Evolutionary conservation across 2,888 invertebrate genomes (phyloP).

Genomic region (Lacanobia oleracea): DNA sequence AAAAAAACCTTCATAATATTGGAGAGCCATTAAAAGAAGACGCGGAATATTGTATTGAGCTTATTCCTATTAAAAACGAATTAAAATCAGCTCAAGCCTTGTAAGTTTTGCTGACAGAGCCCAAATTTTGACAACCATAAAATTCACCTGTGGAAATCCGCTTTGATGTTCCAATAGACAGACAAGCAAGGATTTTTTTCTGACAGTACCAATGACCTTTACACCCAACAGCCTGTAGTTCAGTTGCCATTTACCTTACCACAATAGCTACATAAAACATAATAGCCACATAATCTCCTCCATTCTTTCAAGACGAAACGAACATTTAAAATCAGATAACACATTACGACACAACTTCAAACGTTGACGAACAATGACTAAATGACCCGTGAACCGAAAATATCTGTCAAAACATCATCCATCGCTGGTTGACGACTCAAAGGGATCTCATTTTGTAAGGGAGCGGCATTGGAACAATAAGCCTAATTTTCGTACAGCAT

Average conservation of each 20-base stretch:
- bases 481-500: constrained; percentile 83
- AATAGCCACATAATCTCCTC: constrained; percentile 48
- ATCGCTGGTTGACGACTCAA: constrained; percentile 70
- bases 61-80: not conserved
- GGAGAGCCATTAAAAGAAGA: not conserved
- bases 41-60: not conserved
- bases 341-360: constrained; percentile 62
- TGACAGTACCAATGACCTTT: constrained; percentile 20
- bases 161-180: not conserved
- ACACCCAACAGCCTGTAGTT: constrained; percentile 4
- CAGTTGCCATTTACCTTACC: constrained; percentile 45
- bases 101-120: not conserved
- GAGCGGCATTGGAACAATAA: constrained; percentile 85
- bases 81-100: not conserved
- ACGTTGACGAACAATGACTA: constrained; percentile 62
- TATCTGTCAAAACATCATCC: constrained; percentile 77
- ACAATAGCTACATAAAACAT: constrained; percentile 53
- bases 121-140: not conserved
- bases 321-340: constrained; percentile 62
- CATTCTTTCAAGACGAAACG: constrained; percentile 58
- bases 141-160: not conserved
- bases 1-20: not conserved
- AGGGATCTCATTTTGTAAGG: constrained; percentile 79
- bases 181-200: constrained; percentile 10
- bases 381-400: constrained; percentile 76